Percentiles rank a stretch among this genome's conserved stretches.
These are phyloP conservation scores for Chiloscyllium punctatum DNA, from an alignment of 2,797 vertebrate genomes.

Conservation along the genomic window DNA sequence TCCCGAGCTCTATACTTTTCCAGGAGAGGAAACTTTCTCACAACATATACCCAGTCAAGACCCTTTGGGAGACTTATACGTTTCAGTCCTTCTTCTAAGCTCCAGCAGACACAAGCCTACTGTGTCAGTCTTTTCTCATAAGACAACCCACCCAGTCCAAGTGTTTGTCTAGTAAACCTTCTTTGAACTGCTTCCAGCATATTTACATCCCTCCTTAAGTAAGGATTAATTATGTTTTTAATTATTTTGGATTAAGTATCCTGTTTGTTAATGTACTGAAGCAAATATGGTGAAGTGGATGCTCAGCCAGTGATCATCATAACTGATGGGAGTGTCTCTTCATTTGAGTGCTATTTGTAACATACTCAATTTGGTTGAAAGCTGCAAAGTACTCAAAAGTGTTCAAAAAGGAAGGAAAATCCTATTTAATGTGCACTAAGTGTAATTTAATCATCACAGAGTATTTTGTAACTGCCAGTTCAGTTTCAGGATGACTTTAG, in stretches of 20 bases:
- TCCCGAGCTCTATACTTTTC: too few relatives aligned
- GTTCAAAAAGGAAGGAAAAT: neutral
- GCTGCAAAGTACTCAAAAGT: neutral
- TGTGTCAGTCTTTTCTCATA: too few relatives aligned
- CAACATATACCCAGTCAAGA: too few relatives aligned
- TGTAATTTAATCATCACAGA: neutral
- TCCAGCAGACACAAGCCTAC: too few relatives aligned
- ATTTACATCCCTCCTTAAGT: too few relatives aligned
- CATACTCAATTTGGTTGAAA: neutral
- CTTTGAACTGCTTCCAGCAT: too few relatives aligned
- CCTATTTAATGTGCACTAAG: neutral
- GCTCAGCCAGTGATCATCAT: neutral
- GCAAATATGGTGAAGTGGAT: neutral
- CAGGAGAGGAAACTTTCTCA: too few relatives aligned
- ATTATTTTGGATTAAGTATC: neutral
- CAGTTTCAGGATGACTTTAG: neutral
- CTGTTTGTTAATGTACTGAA: neutral
- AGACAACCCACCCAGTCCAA: too few relatives aligned
- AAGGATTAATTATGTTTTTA: too few relatives aligned
- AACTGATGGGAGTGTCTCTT: neutral
- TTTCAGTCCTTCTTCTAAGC: too few relatives aligned
- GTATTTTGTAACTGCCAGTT: neutral
- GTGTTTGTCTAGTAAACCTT: too few relatives aligned
- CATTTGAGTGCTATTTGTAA: slow-evolving; percentile 2
- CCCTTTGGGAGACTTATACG: too few relatives aligned